phyloP scores from a whole-genome alignment of 2,797 vertebrate species.

The Epinephelus coioides region DNA sequence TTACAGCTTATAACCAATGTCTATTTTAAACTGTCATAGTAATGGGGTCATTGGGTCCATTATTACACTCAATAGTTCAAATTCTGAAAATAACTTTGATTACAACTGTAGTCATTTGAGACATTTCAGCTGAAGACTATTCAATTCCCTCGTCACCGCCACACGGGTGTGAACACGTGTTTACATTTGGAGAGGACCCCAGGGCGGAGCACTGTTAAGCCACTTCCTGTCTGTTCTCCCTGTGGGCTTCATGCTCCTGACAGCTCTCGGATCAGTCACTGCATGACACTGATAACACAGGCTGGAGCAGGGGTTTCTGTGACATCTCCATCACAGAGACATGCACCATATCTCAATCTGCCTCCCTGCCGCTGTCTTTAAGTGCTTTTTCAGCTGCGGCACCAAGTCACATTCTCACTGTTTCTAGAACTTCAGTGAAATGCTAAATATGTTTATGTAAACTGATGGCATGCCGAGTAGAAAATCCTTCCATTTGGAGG shows the following conservation, averaged over 20 bases:
- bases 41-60: conserved; percentile 3
- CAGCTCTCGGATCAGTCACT: conserved; percentile 43
- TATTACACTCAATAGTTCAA: conserved; percentile 6
- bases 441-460: conserved; percentile 50
- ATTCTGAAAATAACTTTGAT: conserved; percentile 42
- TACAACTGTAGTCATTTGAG: conserved; percentile 7
- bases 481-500: conserved; percentile 48
- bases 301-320: conserved; percentile 17
- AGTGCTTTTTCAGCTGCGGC: conserved; percentile 8
- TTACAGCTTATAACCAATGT: not conserved
- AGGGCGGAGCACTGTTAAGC: conserved; percentile 35
- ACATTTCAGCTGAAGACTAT: conserved; percentile 2
- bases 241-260: conserved; percentile 19
- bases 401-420: conserved; percentile 14
- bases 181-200: conserved; percentile 30
- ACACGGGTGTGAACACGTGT: conserved; percentile 42
- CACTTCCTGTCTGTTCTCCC: conserved; percentile 29
- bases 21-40: not conserved
- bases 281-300: conserved; percentile 40
- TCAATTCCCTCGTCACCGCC: conserved; percentile 1
- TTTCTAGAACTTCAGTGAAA: conserved; percentile 36
- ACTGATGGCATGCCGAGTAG: conserved; percentile 34
- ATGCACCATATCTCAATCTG: conserved; percentile 4
- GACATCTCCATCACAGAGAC: conserved; percentile 44
- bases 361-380: not conserved